phyloP scores from a whole-genome alignment of 1,140 invertebrate genomes.

The Cyclina sinensis region DNA sequence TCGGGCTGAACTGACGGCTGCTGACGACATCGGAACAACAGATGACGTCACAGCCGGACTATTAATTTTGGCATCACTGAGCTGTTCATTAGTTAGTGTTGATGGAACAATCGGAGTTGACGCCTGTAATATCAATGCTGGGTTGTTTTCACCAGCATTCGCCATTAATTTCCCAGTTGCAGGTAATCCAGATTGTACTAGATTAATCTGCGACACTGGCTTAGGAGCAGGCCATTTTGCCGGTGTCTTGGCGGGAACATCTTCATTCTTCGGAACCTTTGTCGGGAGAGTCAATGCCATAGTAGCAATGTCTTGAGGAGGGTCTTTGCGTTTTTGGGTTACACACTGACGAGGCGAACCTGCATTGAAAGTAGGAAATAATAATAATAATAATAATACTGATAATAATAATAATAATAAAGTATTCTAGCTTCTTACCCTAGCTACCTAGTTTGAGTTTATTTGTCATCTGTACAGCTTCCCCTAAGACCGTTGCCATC shows the following conservation, averaged over 20 bases:
- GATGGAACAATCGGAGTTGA: neutral
- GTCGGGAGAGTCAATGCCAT: neutral
- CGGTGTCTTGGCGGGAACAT: neutral
- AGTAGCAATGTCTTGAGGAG: neutral
- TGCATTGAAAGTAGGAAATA: too few relatives aligned
- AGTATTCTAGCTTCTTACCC: too few relatives aligned
- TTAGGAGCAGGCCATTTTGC: conserved; percentile 54
- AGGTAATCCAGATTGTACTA: neutral
- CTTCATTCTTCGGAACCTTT: neutral
- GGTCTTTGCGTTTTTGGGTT: neutral
- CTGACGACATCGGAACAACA: neutral
- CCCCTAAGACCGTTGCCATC: too few relatives aligned
- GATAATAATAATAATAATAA: too few relatives aligned
- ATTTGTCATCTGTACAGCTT: too few relatives aligned
- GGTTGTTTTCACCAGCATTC: neutral
- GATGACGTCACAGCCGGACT: neutral
- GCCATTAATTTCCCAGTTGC: neutral
- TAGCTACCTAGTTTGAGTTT: too few relatives aligned
- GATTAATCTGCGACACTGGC: conserved; percentile 23
- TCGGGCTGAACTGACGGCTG: neutral
- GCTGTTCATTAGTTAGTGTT: neutral
- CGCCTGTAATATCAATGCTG: neutral
- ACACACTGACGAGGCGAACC: conserved; percentile 48
- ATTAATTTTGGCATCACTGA: neutral
- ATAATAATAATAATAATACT: too few relatives aligned